Percentiles rank a stretch among this genome's conserved stretches.
Conservation (phyloP, 2,113 vertebrate species). For the Dicerorhinus sumatrensis region DNA sequence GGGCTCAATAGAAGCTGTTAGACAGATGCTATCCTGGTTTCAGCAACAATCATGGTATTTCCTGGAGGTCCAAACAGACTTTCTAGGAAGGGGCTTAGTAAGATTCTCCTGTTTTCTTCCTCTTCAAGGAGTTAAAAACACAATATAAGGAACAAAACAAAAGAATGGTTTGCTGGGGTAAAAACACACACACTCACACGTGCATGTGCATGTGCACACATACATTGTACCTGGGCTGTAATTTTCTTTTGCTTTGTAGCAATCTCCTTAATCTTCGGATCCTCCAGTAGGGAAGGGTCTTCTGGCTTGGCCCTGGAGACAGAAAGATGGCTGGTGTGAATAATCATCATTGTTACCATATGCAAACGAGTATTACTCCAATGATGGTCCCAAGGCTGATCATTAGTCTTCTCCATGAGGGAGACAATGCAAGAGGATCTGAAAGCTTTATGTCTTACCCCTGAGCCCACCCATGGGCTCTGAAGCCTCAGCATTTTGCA, state of each 20-base stretch:
- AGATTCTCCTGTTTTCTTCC: neutral
- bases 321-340: no score
- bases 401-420: neutral
- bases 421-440: neutral
- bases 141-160: neutral
- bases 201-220: no score
- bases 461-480: neutral
- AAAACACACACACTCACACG: no score
- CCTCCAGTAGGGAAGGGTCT: no score
- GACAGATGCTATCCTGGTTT: no score
- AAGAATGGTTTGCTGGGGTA: neutral
- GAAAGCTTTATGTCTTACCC: neutral
- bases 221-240: slow-evolving; percentile 88
- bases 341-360: neutral
- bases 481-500: neutral
- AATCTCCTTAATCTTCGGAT: no score
- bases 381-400: no score
- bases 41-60: neutral
- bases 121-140: neutral
- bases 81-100: neutral
- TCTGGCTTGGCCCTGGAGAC: no score
- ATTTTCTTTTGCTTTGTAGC: slow-evolving; percentile 88
- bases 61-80: neutral
- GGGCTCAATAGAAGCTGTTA: no score
- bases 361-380: neutral